Evolutionary conservation across 2,113 vertebrate species (phyloP).

Genomic region (Pelmatolapia mariae): DNA sequence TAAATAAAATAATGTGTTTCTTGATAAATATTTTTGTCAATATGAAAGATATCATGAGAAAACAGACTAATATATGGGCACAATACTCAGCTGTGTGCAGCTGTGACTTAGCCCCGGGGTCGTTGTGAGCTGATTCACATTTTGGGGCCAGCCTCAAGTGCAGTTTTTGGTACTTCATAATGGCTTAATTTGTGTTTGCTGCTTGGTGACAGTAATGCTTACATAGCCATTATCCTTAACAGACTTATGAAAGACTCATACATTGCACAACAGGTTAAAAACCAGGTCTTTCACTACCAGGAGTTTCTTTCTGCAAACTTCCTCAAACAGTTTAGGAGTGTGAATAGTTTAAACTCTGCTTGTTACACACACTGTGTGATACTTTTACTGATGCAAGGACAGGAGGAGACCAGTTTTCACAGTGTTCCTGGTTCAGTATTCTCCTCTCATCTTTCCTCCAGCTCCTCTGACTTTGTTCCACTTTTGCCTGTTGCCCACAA

Average conservation of each 20-base stretch:
- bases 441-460: neutral
- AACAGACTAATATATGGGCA: neutral
- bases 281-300: neutral
- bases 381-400: neutral
- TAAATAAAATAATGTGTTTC: accelerated
- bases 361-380: neutral
- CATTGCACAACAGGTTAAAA: neutral
- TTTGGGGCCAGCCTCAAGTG: neutral
- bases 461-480: neutral
- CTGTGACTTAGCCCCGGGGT: neutral
- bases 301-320: neutral
- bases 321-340: neutral
- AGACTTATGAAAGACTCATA: neutral
- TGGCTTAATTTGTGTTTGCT: neutral
- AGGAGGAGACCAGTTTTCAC: neutral
- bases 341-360: neutral
- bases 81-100: neutral
- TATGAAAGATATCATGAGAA: neutral
- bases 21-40: neutral
- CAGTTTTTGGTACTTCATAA: neutral
- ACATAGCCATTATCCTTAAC: neutral
- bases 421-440: no score
- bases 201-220: neutral
- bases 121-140: neutral
- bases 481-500: neutral